Conservation (phyloP, 2,888 invertebrate genomes). For the Octonoba sinensis region DNA sequence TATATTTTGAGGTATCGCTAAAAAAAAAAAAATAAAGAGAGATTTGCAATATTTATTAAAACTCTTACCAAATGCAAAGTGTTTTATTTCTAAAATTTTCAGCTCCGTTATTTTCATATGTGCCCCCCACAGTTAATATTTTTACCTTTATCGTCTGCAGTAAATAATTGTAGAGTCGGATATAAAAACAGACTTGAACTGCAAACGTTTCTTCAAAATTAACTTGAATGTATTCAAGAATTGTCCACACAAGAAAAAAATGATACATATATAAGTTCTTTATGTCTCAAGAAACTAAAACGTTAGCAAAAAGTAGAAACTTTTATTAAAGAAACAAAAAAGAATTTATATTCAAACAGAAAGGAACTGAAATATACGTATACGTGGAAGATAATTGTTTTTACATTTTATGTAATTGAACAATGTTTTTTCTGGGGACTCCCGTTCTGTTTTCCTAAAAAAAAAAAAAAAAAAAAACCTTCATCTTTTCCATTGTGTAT, state of each 20-base stretch:
- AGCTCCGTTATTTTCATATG: too few relatives aligned
- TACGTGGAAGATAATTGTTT: conserved; percentile 52
- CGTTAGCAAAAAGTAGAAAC: conserved; percentile 1
- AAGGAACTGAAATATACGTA: too few relatives aligned
- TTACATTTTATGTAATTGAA: conserved; percentile 58
- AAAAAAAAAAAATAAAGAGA: too few relatives aligned
- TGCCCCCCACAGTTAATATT: too few relatives aligned
- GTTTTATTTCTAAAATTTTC: too few relatives aligned
- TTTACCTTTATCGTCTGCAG: too few relatives aligned
- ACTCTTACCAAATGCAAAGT: too few relatives aligned
- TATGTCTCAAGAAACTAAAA: conserved; percentile 13
- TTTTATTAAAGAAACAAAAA: not conserved
- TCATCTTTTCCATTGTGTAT: conserved; percentile 46
- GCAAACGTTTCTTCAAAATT: conserved; percentile 1
- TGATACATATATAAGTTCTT: conserved; percentile 22
- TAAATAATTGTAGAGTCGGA: not conserved
- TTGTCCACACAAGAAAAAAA: conserved; percentile 12
- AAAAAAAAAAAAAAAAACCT: too few relatives aligned
- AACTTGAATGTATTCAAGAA: not conserved
- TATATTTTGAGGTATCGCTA: too few relatives aligned
- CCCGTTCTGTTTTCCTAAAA: conserved; percentile 2
- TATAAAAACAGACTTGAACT: not conserved
- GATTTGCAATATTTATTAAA: too few relatives aligned
- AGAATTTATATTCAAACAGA: conserved; percentile 9
- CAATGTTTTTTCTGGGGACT: conserved; percentile 23